These are phyloP conservation scores for Eupithecia pulchellata DNA, from an alignment of 2,888 invertebrate species.

Conservation along the genomic window DNA sequence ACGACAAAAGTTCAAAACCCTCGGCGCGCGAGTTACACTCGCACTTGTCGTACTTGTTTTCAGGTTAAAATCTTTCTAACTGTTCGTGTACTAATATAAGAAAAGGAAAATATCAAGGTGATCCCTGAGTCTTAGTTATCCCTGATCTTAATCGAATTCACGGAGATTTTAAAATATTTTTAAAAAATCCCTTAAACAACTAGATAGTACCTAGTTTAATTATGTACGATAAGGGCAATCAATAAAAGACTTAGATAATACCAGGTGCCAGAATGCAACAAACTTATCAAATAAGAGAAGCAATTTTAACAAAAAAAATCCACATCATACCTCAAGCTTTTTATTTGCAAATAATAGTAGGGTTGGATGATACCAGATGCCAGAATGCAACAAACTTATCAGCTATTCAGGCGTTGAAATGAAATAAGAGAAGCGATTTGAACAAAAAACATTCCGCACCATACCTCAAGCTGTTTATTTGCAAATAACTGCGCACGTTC, in stretches of 20 bases:
- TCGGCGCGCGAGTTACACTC: no score
- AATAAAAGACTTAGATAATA: not conserved
- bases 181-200: no score
- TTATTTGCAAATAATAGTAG: conserved; percentile 10
- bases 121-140: no score
- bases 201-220: no score
- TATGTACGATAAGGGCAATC: not conserved
- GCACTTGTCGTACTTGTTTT: no score
- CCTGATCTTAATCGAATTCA: no score
- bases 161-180: no score
- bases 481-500: conserved; percentile 13
- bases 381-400: not conserved
- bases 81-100: not conserved
- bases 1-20: no score
- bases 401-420: not conserved
- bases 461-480: not conserved
- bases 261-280: not conserved
- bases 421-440: not conserved
- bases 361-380: not conserved
- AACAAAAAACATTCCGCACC: not conserved
- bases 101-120: not conserved
- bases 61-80: not conserved
- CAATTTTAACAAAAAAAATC: not conserved
- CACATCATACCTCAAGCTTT: not conserved
- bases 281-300: not conserved